Evolutionary conservation across 2,888 invertebrate species (phyloP), one percentile per base, ranked within the genome.

Genomic region (Teleogryllus oceanicus): DNA sequence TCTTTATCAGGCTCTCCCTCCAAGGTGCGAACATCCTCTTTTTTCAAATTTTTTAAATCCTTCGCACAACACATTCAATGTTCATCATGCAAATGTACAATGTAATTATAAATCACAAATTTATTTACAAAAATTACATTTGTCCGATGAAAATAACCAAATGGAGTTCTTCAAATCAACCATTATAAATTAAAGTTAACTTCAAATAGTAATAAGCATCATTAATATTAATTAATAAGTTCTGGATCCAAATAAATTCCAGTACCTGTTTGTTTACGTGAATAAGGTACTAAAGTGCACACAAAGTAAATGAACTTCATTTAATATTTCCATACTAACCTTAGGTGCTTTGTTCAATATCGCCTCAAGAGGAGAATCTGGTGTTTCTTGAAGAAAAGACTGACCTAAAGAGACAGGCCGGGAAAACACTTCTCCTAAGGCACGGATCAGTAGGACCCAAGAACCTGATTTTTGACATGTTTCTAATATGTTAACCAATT

Each of bases 1-100:
- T 96, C 96, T 87, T 96, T 96, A 84, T 97, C 96, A 83, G 92
- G 91, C 86, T 96, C 96, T 79, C 92, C 92, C 86, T 94, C 93
- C 81, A 93, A 87, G 11, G 92, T 90, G 79, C 93, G 88, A n/a
- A 92, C 89, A 82, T 93, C 92, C 87, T 94, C 94, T 85, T 94
- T 94, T 84, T 91, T 92, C 81, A 91, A 85, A 83, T 89, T 89
- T 76, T 88, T 88, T 2, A 91, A 86, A 83, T 90, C 89, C 80
- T 62, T 8, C 37, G 5, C 37, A 37, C 37, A 37, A 37, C 37
- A 37, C 37, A 37, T 37, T 37, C 5, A 37, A 5, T 8, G 37
- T 37, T 8, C 37, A 37, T 37, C 8, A 37, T 8, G 37, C 5
- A 37, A 37, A 37, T 37, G 37, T 37, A 37, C 37, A 37, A 37